A percentile compares a stretch with the other conserved stretches of the same genome.
Conservation (phyloP, 2,888 invertebrate species). For the Chymomyza procnemis region DNA sequence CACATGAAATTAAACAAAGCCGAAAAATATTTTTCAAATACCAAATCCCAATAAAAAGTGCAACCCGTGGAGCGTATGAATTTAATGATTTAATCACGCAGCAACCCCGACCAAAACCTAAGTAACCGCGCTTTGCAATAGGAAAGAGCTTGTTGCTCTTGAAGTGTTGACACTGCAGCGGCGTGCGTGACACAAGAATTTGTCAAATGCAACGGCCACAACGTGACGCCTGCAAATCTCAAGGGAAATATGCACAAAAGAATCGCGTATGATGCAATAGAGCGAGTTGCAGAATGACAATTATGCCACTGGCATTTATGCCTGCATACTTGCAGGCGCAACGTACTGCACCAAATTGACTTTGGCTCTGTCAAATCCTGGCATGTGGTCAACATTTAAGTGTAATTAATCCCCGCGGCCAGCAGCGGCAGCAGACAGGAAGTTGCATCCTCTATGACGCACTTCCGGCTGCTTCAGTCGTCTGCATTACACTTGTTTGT, state of each 20-base stretch:
- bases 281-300: slow-evolving; percentile 34
- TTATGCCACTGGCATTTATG: slow-evolving; percentile 25
- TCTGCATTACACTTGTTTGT: neutral
- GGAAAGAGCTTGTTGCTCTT: neutral
- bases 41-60: slow-evolving; percentile 36
- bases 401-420: slow-evolving; percentile 78
- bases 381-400: slow-evolving; percentile 79
- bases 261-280: neutral
- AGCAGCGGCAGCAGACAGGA: slow-evolving; percentile 27
- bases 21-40: slow-evolving; percentile 37
- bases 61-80: slow-evolving; percentile 75
- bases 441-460: slow-evolving; percentile 56
- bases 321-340: slow-evolving; percentile 42
- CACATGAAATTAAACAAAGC: slow-evolving; percentile 52
- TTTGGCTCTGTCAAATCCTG: slow-evolving; percentile 72
- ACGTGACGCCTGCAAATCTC: slow-evolving; percentile 37
- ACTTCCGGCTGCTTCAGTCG: slow-evolving; percentile 36
- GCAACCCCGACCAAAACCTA: neutral
- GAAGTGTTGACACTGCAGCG: slow-evolving; percentile 65
- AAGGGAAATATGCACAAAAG: slow-evolving; percentile 53
- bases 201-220: slow-evolving; percentile 65
- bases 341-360: slow-evolving; percentile 39
- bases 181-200: slow-evolving; percentile 67
- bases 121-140: too few species aligned
- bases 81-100: slow-evolving; percentile 77